phyloP scores from a whole-genome alignment of 2,888 invertebrate species.

The Scaptodrosophila latifasciaeformis region DNA sequence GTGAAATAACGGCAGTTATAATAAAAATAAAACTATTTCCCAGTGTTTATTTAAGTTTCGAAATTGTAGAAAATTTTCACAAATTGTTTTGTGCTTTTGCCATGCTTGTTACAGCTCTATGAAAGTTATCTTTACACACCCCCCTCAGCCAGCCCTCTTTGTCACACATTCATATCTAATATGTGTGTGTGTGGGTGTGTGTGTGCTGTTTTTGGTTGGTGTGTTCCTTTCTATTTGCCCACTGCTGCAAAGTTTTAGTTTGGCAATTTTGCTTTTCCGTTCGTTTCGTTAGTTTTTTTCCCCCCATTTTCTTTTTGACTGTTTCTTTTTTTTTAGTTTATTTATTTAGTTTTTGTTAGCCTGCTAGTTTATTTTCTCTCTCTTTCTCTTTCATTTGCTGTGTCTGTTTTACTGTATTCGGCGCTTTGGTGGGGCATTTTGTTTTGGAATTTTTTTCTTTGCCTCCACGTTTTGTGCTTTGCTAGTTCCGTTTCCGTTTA shows the following conservation, averaged over 20 bases:
- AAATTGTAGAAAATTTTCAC: conserved; percentile 67
- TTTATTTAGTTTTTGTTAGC: conserved; percentile 5
- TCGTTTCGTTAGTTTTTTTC: conserved; percentile 39
- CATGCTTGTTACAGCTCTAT: conserved; percentile 46
- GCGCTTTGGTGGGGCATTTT: conserved; percentile 25
- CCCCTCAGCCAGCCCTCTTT: not conserved
- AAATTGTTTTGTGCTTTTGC: conserved; percentile 64
- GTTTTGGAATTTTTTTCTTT: conserved; percentile 29
- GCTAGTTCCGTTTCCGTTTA: conserved; percentile 64
- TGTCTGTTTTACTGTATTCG: conserved; percentile 16
- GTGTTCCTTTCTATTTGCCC: not conserved
- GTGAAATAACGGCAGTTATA: conserved; percentile 47
- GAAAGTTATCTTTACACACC: conserved; percentile 29
- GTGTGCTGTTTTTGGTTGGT: conserved; percentile 3
- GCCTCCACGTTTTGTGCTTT: conserved; percentile 60
- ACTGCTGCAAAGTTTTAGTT: conserved; percentile 58
- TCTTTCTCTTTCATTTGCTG: conserved; percentile 9
- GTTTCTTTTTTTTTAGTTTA: conserved; percentile 18
- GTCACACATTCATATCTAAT: conserved; percentile 11
- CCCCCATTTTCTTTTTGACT: conserved; percentile 22
- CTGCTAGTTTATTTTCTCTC: too few relatives aligned
- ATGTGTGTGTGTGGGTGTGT: conserved; percentile 17
- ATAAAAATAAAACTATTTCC: conserved; percentile 60
- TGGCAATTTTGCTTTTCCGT: conserved; percentile 66
- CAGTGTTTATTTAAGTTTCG: conserved; percentile 62